These are phyloP conservation scores for Oscheius sp. DNA, from an alignment of 1,140 invertebrate species.

Conservation along the genomic window DNA sequence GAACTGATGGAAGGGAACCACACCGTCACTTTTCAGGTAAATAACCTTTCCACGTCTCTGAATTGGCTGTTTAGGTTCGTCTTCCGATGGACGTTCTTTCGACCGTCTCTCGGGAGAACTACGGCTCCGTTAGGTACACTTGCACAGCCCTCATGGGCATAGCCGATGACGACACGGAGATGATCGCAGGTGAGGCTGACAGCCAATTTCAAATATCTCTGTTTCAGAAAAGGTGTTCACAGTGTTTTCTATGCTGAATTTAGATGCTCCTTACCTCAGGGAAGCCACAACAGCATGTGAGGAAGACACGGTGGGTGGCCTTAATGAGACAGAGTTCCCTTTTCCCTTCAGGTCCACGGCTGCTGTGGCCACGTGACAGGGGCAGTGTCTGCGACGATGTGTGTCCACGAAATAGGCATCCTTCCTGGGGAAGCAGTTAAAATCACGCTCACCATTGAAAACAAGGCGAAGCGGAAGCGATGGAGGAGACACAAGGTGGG, in stretches of 20 bases:
- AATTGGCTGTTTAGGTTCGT: neutral
- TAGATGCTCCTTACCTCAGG: slow-evolving; percentile 35
- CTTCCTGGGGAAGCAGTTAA: slow-evolving; percentile 31
- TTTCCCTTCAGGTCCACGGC: slow-evolving; percentile 22
- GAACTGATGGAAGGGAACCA: slow-evolving; percentile 21
- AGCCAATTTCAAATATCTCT: neutral
- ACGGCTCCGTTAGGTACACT: slow-evolving; percentile 29
- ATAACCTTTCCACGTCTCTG: neutral
- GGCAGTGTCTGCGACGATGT: slow-evolving; percentile 17
- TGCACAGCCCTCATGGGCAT: slow-evolving; percentile 33
- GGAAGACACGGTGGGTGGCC: slow-evolving; percentile 18
- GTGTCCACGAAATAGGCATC: slow-evolving; percentile 29
- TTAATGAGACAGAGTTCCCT: no score
- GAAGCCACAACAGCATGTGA: slow-evolving; percentile 16
- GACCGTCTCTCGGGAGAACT: slow-evolving; percentile 16
- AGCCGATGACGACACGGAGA: slow-evolving; percentile 28
- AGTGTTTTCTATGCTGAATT: slow-evolving; percentile 24
- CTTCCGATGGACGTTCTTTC: slow-evolving; percentile 20
- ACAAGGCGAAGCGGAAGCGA: slow-evolving; percentile 35
- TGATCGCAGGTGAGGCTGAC: slow-evolving; percentile 14
- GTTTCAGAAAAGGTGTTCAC: slow-evolving; percentile 28
- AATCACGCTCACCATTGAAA: slow-evolving; percentile 36
- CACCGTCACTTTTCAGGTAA: slow-evolving; percentile 21
- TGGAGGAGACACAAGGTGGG: slow-evolving; percentile 25
- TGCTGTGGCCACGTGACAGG: slow-evolving; percentile 33